A percentile compares a stretch with the other conserved stretches of the same genome.
Evolutionary conservation across 2,113 vertebrate species (phyloP).

Genomic region (Globicephala melas): DNA sequence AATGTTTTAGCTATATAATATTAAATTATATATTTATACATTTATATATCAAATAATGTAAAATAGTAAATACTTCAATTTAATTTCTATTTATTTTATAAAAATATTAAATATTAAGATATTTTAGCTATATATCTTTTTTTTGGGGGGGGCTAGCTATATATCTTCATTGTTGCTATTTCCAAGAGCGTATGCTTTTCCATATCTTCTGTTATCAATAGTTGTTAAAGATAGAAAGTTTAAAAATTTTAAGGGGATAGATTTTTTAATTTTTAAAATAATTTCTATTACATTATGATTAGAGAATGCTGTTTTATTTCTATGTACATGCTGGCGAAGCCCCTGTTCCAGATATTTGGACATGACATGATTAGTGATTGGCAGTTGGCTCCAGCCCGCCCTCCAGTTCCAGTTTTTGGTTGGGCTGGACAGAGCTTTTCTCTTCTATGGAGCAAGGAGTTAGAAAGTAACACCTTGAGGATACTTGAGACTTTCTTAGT

Average conservation of each 20-base stretch:
- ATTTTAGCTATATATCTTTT: background rate
- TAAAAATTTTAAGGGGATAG: background rate
- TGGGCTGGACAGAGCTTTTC: background rate
- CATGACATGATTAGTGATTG: fast-evolving
- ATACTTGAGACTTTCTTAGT: background rate
- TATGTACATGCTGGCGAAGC: background rate
- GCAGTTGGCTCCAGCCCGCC: fast-evolving
- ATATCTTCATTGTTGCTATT: background rate
- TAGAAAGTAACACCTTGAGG: background rate
- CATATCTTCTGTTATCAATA: background rate
- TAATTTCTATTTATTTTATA: background rate
- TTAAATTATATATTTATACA: background rate
- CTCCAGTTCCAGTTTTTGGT: fast-evolving
- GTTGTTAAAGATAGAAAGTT: background rate
- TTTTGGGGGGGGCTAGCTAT: background rate
- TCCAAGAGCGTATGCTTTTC: background rate
- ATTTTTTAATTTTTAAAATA: background rate
- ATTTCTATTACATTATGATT: background rate
- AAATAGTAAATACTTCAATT: background rate
- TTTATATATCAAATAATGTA: background rate
- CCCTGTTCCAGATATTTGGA: background rate
- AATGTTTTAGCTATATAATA: background rate
- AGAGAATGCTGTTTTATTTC: background rate
- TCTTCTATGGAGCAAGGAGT: background rate
- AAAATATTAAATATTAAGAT: background rate